Conservation (phyloP, 1,140 invertebrate species). For the Neelides sp. region DNA sequence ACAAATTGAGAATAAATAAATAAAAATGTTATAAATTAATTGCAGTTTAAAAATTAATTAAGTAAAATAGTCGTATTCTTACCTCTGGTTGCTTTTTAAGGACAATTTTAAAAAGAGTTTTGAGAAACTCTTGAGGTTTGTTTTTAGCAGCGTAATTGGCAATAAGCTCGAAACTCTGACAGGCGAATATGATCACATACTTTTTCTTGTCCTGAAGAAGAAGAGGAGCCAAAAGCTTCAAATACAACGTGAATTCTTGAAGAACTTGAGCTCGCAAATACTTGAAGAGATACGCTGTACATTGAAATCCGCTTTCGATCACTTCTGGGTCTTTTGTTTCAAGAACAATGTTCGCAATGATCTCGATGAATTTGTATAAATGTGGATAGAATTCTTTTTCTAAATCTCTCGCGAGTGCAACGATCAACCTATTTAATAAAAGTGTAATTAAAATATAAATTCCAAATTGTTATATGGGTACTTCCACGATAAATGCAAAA, state of each 20-base stretch:
- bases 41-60: neutral
- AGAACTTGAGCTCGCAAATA: conserved; percentile 16
- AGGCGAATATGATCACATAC: conserved; percentile 15
- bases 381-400: conserved; percentile 15
- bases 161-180: conserved; percentile 13
- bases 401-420: conserved; percentile 12
- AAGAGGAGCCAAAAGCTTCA: conserved; percentile 11
- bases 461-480: neutral
- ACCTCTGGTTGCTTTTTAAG: conserved; percentile 14
- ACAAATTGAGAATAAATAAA: no score
- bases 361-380: conserved; percentile 6
- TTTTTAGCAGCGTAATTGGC: conserved; percentile 7
- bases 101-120: conserved; percentile 4
- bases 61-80: neutral
- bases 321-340: conserved; percentile 8
- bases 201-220: conserved; percentile 16
- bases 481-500: neutral
- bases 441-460: neutral
- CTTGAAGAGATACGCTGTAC: conserved; percentile 13
- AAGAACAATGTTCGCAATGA: conserved; percentile 12
- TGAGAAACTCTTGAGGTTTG: conserved; percentile 12
- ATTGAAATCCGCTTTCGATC: conserved; percentile 18
- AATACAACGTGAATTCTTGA: conserved; percentile 6
- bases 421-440: conserved; percentile 5
- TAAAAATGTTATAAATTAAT: no score